Percentiles rank a stretch among this genome's conserved stretches.
Conservation (phyloP, 2,888 invertebrate species). For the Agonopterix alstromeriana region DNA sequence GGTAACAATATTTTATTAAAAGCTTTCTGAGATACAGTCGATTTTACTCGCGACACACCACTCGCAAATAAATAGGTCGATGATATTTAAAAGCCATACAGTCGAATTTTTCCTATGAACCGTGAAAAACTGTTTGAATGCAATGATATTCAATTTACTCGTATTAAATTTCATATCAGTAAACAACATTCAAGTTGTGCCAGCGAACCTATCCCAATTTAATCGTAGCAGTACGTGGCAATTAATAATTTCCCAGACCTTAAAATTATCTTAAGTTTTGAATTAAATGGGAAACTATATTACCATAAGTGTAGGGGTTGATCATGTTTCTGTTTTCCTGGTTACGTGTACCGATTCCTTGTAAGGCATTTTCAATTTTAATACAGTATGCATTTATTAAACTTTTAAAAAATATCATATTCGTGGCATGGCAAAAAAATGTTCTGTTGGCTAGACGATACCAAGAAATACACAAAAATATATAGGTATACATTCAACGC, state of each 20-base stretch:
- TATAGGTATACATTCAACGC: background rate
- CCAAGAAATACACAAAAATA: background rate
- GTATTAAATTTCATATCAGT: background rate
- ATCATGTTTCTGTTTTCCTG: background rate
- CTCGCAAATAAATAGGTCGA: slow-evolving; percentile 1
- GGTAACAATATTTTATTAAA: slow-evolving; percentile 46
- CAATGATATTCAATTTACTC: background rate
- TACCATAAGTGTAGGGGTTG: slow-evolving; percentile 2
- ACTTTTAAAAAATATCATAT: background rate
- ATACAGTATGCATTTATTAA: background rate
- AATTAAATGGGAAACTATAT: background rate
- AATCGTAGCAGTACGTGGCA: background rate
- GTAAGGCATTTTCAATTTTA: background rate
- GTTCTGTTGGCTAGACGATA: background rate
- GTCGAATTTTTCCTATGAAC: background rate
- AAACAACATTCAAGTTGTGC: background rate
- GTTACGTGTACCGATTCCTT: background rate
- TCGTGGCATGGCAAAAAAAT: background rate
- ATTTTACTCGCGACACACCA: slow-evolving; percentile 9
- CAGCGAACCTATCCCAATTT: background rate
- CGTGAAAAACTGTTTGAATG: background rate
- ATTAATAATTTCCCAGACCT: background rate
- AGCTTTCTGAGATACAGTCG: slow-evolving; percentile 32
- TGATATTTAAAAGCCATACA: background rate
- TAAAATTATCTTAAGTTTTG: background rate